Evolutionary conservation across 2,888 invertebrate species (phyloP), one percentile per base, ranked within the genome.

Genomic region (Conistra vaccinii): DNA sequence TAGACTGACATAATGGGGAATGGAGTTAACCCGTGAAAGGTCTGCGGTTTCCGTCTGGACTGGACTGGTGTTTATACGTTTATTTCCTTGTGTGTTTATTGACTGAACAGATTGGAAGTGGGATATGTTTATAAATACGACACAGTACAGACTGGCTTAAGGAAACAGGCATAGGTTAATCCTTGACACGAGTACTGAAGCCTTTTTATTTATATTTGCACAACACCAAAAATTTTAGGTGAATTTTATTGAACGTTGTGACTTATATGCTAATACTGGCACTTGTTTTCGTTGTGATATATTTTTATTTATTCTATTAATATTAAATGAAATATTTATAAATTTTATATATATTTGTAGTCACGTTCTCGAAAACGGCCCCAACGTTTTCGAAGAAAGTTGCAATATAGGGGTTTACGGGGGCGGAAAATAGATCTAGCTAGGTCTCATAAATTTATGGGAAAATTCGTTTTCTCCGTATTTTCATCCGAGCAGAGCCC

Each of bases 1-100:
- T 78, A 69, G 69, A 53, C 72, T 58, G 60, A 66, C 72, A 79
- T 78, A 85, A 76, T 73, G 58, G 66, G 58, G 57, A 58, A 73
- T 48, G 26, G 60, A 63, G 26, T 69, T 71, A 70, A n/a, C 53
- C 51, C 45, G 35, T 80, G 53, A 67, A 60, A 55, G 42, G 69
- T 77, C 58, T 70, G 77, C 66, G 35, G 58, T 71, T 45, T 57
- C 7, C 5, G 57, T 26, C 32, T 55, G 17, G 39, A 45, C 26
- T 51, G 14, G 17, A 23, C 55, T 48, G n/a, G 23, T 14, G 20
- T 69, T 53, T 53, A 72, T 55, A 57, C 12, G 2, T 61, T 42
- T 60, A 68, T 60, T 57, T 70, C 23, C n/a, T n/a, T 29, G 17
- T 57, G 14, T 39, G 7, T 48, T 14, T 32, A 1, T 48, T 23